A percentile compares a stretch with the other conserved stretches of the same genome.
Conservation (phyloP, 2,113 vertebrate species). For the Actenoides lindsayi region DNA sequence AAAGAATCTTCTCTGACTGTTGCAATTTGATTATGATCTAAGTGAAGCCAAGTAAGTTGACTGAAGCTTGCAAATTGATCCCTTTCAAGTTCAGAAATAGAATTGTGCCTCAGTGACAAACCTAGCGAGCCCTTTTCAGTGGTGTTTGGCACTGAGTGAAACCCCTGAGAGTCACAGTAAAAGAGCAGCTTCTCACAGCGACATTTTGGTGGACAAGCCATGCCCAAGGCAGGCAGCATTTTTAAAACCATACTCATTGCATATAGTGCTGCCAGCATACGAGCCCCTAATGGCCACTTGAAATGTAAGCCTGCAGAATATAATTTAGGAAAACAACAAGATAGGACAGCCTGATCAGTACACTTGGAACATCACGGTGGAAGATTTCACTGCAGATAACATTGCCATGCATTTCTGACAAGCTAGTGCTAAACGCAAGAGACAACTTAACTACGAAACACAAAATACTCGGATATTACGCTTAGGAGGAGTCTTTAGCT, state of each 20-base stretch:
- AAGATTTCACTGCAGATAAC: conserved; percentile 77
- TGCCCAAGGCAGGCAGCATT: conserved; percentile 95
- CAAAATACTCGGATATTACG: conserved; percentile 39
- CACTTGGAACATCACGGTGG: conserved; percentile 75
- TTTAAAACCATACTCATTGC: conserved; percentile 98
- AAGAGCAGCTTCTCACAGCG: conserved; percentile 99
- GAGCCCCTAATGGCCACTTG: conserved; percentile 99
- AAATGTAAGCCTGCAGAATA: conserved; percentile 99
- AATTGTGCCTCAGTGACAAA: conserved; percentile 98
- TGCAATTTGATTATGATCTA: conserved; percentile 99
- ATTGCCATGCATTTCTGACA: conserved; percentile 77
- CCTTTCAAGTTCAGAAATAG: conserved; percentile 92
- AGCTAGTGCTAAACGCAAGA: conserved; percentile 67
- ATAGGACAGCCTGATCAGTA: conserved; percentile 81
- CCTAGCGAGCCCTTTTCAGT: conserved; percentile 97
- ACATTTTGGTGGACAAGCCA: conserved; percentile 99
- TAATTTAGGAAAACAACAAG: conserved; percentile 84
- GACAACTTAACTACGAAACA: conserved; percentile 55
- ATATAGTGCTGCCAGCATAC: conserved; percentile 97
- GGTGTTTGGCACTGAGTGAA: conserved; percentile 94
- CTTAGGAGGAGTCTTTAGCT: conserved; percentile 43
- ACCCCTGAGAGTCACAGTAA: conserved; percentile 99
- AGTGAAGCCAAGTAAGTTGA: conserved; percentile 98
- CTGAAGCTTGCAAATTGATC: conserved; percentile 98
- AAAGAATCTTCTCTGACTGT: conserved; percentile 96